Conservation (phyloP, 2,888 invertebrate genomes). For the Apocheima hispidaria region DNA sequence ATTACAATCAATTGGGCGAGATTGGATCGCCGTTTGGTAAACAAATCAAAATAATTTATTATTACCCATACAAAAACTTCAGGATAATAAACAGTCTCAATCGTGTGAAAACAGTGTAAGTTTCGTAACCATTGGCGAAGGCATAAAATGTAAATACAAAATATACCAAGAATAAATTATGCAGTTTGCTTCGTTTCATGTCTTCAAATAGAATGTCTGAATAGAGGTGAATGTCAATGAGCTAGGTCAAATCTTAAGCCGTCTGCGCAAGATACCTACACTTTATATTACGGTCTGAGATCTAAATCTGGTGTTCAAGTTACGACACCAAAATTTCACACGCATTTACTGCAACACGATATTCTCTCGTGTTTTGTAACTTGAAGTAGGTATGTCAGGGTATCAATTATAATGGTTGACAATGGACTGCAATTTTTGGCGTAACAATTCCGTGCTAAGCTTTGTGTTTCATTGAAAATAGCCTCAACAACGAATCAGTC, state of each 20-base stretch:
- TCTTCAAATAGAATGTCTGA: constrained; percentile 13
- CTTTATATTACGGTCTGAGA: neutral
- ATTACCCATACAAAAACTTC: no score
- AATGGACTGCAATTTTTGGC: neutral
- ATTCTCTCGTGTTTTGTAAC: constrained; percentile 3
- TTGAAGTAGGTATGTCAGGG: neutral
- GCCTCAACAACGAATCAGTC: neutral
- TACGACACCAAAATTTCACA: constrained; percentile 7
- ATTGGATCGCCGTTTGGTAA: no score
- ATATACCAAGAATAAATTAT: constrained; percentile 1
- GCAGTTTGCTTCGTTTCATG: neutral
- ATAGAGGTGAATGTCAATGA: constrained; percentile 48
- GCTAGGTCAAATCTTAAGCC: constrained; percentile 7
- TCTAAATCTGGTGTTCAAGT: constrained; percentile 3
- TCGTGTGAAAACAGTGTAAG: no score
- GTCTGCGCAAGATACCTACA: constrained; percentile 1
- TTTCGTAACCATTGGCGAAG: no score
- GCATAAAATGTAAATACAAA: neutral
- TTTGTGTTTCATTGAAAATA: neutral
- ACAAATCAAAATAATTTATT: no score
- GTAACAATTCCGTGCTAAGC: neutral
- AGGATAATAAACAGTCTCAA: no score
- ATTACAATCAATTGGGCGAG: no score
- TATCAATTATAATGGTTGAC: constrained; percentile 2
- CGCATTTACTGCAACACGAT: constrained; percentile 6